Conservation (phyloP, 2,113 vertebrate species). For the Protobothrops flavoviridis region DNA sequence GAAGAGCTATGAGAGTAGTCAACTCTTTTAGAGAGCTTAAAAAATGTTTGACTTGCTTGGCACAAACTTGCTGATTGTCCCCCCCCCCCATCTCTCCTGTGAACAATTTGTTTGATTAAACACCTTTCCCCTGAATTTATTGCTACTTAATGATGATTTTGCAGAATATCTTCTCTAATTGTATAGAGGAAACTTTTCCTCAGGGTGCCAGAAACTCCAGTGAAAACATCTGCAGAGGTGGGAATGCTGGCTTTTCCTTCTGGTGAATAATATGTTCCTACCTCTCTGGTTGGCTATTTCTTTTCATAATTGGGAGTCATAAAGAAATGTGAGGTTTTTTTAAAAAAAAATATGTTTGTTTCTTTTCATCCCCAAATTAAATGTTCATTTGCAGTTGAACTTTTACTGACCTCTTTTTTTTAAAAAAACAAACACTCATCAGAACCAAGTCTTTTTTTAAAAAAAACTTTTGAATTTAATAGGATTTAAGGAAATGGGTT, state of each 20-base stretch:
- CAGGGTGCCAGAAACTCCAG: neutral
- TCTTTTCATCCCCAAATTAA: neutral
- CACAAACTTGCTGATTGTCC: conserved; percentile 17
- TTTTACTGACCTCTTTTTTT: neutral
- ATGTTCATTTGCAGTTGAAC: neutral
- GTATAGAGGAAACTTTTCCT: conserved; percentile 22
- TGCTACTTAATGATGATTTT: conserved; percentile 48
- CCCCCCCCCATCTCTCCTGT: conserved; percentile 8
- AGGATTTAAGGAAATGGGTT: neutral
- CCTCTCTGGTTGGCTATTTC: conserved; percentile 33
- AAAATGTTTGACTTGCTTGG: conserved; percentile 18
- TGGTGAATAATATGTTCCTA: conserved; percentile 1
- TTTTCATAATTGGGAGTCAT: conserved; percentile 27
- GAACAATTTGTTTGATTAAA: conserved; percentile 52
- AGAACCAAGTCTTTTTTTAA: neutral
- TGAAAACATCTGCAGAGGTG: conserved; percentile 7
- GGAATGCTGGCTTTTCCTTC: conserved; percentile 9
- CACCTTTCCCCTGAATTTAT: conserved; percentile 40
- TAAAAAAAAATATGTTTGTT: conserved; percentile 13
- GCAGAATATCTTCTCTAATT: conserved; percentile 48
- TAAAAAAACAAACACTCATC: neutral
- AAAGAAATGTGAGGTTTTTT: conserved; percentile 35
- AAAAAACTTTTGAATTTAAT: neutral
- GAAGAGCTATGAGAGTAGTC: neutral
- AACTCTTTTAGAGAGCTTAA: neutral